Base-by-base conservation (phyloP, 1,140 invertebrate species). In the Zaprionus nigranus region DNA sequence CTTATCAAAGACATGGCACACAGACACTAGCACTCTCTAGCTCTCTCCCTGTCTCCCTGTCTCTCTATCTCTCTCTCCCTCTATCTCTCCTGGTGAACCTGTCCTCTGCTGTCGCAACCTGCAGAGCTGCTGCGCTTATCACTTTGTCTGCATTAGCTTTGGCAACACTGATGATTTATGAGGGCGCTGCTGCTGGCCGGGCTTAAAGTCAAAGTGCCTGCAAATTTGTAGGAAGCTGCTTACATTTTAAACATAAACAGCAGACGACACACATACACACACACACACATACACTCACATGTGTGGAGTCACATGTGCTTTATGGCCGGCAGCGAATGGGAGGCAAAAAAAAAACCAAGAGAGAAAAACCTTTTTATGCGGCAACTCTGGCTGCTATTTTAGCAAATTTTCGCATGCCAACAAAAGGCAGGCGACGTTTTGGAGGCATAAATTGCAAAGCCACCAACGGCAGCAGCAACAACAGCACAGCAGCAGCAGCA, bases 361-460 rank as follows among this genome's bases (percentile, higher is more conserved):
- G 20, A 24, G 28, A 49, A 70, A 69, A 79, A 76, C 81, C 65
- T 88, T 90, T 85, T 79, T 69, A 63, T 82, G 64, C 62, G 58
- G 73, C 73, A 59, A 61, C 56, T 30, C 49, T 78, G 64, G 75
- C 71, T 79, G 82, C 75, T 90, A 82, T 85, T 90, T 90, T 82
- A 90, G 78, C 85, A 90, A 90, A 90, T 90, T 90, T 90, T 90
- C 85, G 66, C 82, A 79, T 74, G 79, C 81, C 75, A 75, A 81
- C 71, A 84, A 90, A 81, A 72, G 72, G 67, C 75, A 78, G 59
- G 57, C 70, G 77, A 78, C 79, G 67, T 79, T 86, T 87, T 79
- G 84, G 68, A 79, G 59, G 79, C 81, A 90, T 88, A 84, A 90
- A 90, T 85, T 90, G 85, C 80, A 81, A 74, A 88, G 78, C 71